Evolutionary conservation across 2,888 invertebrate species (phyloP), one percentile per base, ranked within the genome.

Genomic region (Notodonta dromedarius): DNA sequence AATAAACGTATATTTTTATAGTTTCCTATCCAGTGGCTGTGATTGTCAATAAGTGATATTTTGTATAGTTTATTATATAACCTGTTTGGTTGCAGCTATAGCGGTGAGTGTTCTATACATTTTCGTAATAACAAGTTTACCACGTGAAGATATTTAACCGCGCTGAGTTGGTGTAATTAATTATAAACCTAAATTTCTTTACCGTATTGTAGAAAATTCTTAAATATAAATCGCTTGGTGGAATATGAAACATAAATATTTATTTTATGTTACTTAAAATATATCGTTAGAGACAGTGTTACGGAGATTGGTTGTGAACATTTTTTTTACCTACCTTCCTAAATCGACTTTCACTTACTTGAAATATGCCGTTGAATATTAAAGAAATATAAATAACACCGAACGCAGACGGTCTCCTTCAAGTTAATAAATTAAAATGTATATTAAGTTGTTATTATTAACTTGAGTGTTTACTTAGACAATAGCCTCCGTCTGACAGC

Each of bases 21-120:
- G 63, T 68, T 67, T 70, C 61, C 53, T 68, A 69, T 66, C 71
- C 62, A 76, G 85, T 86, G 87, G 77, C 89, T 87, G 88, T 87
- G 84, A 84, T 84, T 77, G 76, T 77, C 77, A 61, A 71, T 75
- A 77, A 84, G 87, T 86, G 85, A 79, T 85, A 86, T 77, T 84
- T 82, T 79, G 58, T 70, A 74, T 79, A 42, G 44, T 56, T 56
- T 44, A 44, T 40, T 72, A 67, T 73, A 57, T 76, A 66, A 75
- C 62, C 55, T 58, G 59, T 68, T 56, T 67, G 16, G 42, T 12
- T 44, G 56, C 73, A 74, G 61, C 66, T 76, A 63, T 13, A 70
- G 63, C 63, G 84, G 85, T 85, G 70, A 85, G 85, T 84, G 71
- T 51, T 62, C 59, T 50, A 8, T 63, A 61, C 58, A 60, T 66